Base-by-base conservation (phyloP, 2,797 vertebrate genomes). In the Sparidentex hasta region DNA sequence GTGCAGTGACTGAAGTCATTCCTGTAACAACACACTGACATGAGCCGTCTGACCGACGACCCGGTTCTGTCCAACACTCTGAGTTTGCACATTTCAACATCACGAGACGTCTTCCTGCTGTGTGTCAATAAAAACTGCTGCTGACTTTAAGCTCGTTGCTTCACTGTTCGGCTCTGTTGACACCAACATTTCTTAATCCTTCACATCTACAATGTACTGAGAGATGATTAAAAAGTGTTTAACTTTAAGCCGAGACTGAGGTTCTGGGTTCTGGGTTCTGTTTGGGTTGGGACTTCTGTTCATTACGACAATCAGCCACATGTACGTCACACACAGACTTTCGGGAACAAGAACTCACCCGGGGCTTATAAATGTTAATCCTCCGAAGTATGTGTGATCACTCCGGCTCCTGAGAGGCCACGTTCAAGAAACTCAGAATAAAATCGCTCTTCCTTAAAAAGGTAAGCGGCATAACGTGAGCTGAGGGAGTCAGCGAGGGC, bases 91-190 rank as follows among this genome's bases (percentile, higher is more conserved):
- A 65, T 87, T 87, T 74, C 78, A 52, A 57, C 71, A 47, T 25
- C 12, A 58, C 23, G 21, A 50, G 66, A 78, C 63, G 65, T 71
- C 68, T 3, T 1, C 52, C 59, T 14, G 79, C 65, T 65, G 79
- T 66, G 87, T 80, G 82, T 80, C 76, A 81, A 77, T 67, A 87
- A 21, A 61, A 65, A 33, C 71, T 51, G 66, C 50, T 50, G 33
- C 14, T 58, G 73, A 64, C 58, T 77, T 61, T 17, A 18, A 33
- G 29, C 64, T 46, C 3, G 5, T 80, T 65, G 64, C 81, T 17
- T 59, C 80, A 77, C 12, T 5, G 16, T 0, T 0, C 29, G 6
- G 29, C 29, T 33, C 1, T 78, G 75, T 80, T 71, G 85, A 88
- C 83, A 84, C 1, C 11, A 1, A 47, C 46, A 8, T 84, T 62